These are phyloP conservation scores for Aix galericulata DNA, from an alignment of 2,113 vertebrate species.

Conservation along the genomic window DNA sequence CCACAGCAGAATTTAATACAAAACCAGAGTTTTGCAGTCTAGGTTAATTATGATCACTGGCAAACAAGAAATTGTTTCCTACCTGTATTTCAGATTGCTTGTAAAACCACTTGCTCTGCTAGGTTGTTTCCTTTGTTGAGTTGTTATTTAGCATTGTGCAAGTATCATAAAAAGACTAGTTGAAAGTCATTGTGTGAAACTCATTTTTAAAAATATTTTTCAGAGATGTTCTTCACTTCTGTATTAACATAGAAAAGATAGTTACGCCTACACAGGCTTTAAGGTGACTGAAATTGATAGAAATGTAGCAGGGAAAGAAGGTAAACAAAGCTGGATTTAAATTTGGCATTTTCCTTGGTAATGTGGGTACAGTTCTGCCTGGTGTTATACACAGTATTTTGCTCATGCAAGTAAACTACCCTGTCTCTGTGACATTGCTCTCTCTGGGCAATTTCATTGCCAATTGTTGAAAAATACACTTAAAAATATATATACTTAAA, in stretches of 20 bases:
- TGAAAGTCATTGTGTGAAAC: not conserved
- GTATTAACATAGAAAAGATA: not conserved
- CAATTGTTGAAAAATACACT: not conserved
- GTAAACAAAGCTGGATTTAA: not conserved
- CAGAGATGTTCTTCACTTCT: not conserved
- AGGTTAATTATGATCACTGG: not conserved
- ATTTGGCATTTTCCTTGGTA: not conserved
- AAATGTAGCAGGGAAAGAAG: not conserved
- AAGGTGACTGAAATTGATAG: not conserved
- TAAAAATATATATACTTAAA: not conserved
- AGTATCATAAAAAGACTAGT: not conserved
- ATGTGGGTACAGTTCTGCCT: not conserved
- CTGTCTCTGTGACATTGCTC: not conserved
- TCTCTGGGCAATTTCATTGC: not conserved
- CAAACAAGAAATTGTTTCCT: not conserved
- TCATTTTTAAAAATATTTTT: not conserved
- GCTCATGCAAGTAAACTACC: not conserved
- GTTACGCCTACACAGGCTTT: not conserved
- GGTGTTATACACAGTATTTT: not conserved
- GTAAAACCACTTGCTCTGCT: conserved; percentile 14
- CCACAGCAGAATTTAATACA: not conserved
- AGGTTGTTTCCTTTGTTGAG: not conserved
- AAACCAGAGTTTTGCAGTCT: not conserved
- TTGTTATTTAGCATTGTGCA: not conserved
- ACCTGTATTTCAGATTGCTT: not conserved